Percentiles rank a stretch among this genome's conserved stretches.
These are phyloP conservation scores for Dysdera silvatica DNA, from an alignment of 1,140 invertebrate species.

Conservation along the genomic window DNA sequence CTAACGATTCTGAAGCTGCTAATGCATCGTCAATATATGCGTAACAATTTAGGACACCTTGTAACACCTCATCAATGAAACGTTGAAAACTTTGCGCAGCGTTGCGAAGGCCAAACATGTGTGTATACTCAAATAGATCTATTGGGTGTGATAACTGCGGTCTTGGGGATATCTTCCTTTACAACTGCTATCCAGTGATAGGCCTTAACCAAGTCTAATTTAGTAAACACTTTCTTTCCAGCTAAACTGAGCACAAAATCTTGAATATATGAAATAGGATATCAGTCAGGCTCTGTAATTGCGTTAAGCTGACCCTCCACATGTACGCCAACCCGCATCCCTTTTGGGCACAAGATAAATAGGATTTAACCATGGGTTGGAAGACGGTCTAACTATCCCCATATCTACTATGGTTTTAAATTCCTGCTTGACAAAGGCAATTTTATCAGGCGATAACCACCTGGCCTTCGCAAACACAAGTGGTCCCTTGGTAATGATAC, in stretches of 20 bases:
- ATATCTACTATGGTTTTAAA: neutral
- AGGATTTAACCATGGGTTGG: neutral
- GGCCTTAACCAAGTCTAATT: neutral
- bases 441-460: neutral
- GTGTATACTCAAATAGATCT: neutral
- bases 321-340: neutral
- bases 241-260: neutral
- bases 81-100: neutral
- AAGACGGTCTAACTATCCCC: neutral
- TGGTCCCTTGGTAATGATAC: neutral
- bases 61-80: neutral
- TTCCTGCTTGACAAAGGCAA: neutral
- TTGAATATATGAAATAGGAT: neutral
- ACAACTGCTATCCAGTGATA: neutral
- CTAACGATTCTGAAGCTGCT: neutral
- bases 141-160: neutral
- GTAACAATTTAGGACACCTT: neutral
- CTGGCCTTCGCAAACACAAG: neutral
- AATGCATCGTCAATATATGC: neutral
- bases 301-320: neutral
- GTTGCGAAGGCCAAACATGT: neutral
- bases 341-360: neutral
- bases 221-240: neutral
- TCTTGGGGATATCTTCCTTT: neutral
- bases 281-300: neutral